Conservation (phyloP, 2,888 invertebrate genomes). For the Melanchra persicariae region DNA sequence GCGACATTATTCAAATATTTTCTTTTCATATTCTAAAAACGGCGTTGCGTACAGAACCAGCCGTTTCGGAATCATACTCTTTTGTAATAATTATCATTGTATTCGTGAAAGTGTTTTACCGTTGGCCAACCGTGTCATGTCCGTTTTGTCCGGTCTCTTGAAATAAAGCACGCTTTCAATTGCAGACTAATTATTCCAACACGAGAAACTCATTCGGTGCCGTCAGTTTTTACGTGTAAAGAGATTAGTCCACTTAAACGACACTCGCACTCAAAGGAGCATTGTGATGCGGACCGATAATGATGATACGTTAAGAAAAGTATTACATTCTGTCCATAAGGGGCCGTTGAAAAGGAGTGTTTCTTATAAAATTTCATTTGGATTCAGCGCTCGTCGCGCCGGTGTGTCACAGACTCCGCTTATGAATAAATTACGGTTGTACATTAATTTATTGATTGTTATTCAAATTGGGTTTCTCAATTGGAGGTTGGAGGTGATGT, state of each 20-base stretch:
- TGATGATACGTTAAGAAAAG: slow-evolving; percentile 89
- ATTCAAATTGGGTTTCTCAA: slow-evolving; percentile 90
- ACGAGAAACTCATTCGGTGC: slow-evolving; percentile 89
- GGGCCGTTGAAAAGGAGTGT: slow-evolving; percentile 85
- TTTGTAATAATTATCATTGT: slow-evolving; percentile 85
- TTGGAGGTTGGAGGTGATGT: slow-evolving; percentile 89
- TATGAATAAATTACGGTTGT: slow-evolving; percentile 88
- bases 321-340: slow-evolving; percentile 86
- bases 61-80: slow-evolving; percentile 80
- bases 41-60: slow-evolving; percentile 64
- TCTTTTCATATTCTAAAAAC: slow-evolving; percentile 79
- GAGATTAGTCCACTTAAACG: slow-evolving; percentile 89
- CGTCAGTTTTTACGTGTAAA: slow-evolving; percentile 89
- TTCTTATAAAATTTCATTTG: slow-evolving; percentile 89
- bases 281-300: slow-evolving; percentile 86
- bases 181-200: slow-evolving; percentile 90
- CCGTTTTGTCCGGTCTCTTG: slow-evolving; percentile 87
- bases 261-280: slow-evolving; percentile 82
- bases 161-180: slow-evolving; percentile 90
- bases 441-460: slow-evolving; percentile 91
- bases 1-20: slow-evolving; percentile 72
- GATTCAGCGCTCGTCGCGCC: slow-evolving; percentile 87
- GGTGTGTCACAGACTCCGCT: slow-evolving; percentile 83
- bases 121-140: slow-evolving; percentile 88
- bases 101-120: slow-evolving; percentile 89